These are phyloP conservation scores for Psylliodes chrysocephalus DNA, from an alignment of 2,888 invertebrate species.

Conservation along the genomic window DNA sequence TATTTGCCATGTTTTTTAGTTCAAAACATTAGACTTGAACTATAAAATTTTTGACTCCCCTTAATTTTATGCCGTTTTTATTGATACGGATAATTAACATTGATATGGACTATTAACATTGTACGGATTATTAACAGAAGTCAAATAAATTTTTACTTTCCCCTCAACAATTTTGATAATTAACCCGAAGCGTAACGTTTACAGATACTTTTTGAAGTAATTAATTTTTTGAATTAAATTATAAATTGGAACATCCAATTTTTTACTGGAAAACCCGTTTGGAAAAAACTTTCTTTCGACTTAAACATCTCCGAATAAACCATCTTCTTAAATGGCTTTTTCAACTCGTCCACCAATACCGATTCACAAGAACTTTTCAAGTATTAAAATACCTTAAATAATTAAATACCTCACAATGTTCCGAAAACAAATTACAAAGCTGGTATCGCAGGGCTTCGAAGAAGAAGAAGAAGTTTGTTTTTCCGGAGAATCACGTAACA, in stretches of 20 bases:
- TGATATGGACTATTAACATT: no score
- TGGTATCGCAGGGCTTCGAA: slow-evolving; percentile 7
- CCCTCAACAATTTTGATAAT: no score
- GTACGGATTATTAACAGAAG: no score
- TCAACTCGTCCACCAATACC: not conserved
- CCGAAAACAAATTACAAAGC: slow-evolving; percentile 15
- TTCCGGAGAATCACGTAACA: slow-evolving; percentile 36
- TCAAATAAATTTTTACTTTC: no score
- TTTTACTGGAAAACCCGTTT: not conserved
- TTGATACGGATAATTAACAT: no score
- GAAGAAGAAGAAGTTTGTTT: slow-evolving; percentile 28
- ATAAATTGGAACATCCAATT: not conserved
- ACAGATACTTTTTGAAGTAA: no score
- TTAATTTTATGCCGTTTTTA: no score
- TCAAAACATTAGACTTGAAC: no score
- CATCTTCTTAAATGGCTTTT: slow-evolving; percentile 22
- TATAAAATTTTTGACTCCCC: no score
- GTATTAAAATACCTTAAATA: slow-evolving; percentile 30
- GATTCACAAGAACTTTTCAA: slow-evolving; percentile 16
- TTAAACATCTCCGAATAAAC: slow-evolving; percentile 8
- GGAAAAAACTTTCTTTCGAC: not conserved
- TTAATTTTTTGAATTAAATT: no score
- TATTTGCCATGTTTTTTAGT: no score
- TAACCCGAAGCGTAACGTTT: no score
- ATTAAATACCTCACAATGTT: slow-evolving; percentile 28